Percentiles rank a stretch among this genome's conserved stretches.
Conservation (phyloP, 1,140 invertebrate genomes). For the Neodiprion fabricii region DNA sequence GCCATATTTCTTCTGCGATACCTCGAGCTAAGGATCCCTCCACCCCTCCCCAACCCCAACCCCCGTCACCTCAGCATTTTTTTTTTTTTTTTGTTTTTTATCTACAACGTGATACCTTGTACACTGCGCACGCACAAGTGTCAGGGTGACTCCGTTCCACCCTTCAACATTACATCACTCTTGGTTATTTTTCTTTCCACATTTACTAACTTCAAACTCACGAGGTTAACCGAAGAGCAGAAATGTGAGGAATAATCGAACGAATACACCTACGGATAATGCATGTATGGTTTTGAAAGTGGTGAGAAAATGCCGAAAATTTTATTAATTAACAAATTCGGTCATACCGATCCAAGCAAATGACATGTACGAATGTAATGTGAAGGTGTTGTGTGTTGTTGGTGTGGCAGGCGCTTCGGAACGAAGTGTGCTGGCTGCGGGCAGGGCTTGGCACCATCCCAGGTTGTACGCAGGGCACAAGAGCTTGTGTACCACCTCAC, state of each 20-base stretch:
- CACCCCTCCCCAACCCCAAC: too few species aligned
- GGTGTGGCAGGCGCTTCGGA: conserved; percentile 89
- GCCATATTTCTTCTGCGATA: conserved; percentile 35
- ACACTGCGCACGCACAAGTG: too few species aligned
- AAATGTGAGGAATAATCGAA: conserved; percentile 5
- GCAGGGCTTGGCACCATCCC: conserved; percentile 94
- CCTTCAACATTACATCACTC: too few species aligned
- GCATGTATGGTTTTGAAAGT: conserved; percentile 5
- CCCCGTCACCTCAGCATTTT: too few species aligned
- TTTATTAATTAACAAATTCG: conserved; percentile 16
- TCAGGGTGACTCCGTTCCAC: too few species aligned
- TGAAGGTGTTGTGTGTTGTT: conserved; percentile 66
- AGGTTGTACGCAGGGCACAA: conserved; percentile 92
- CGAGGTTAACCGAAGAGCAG: neutral
- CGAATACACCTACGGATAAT: neutral
- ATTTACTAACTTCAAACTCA: neutral
- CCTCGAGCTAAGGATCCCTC: conserved; percentile 25
- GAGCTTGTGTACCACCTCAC: conserved; percentile 97
- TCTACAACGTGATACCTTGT: too few species aligned
- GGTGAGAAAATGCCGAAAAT: neutral
- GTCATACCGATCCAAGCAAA: neutral
- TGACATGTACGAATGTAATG: conserved; percentile 60
- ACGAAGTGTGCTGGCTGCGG: conserved; percentile 97
- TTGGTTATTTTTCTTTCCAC: too few species aligned
- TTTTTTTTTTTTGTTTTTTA: too few species aligned